Percentiles rank a stretch among this genome's conserved stretches.
These are phyloP conservation scores for Platichthys stellatus DNA, from an alignment of 2,113 vertebrate species.

Conservation along the genomic window DNA sequence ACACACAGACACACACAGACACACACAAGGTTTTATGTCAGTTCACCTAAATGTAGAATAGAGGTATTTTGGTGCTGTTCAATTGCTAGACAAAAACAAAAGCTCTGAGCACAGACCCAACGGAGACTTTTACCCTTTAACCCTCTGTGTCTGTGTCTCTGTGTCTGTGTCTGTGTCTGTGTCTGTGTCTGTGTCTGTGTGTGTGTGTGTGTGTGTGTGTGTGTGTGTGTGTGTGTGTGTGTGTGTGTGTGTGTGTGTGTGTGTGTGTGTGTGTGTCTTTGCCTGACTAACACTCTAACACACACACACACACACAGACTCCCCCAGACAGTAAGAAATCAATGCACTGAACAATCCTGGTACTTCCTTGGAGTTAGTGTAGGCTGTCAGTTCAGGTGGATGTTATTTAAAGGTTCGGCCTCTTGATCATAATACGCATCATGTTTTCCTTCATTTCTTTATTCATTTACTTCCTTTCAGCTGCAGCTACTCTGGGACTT, in stretches of 20 bases:
- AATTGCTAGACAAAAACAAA: slow-evolving; percentile 31
- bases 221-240: no score
- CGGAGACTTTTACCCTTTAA: slow-evolving; percentile 31
- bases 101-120: slow-evolving; percentile 19
- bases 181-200: no score
- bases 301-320: no score
- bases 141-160: background rate
- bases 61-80: slow-evolving; percentile 3
- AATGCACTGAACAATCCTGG: slow-evolving; percentile 42
- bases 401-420: slow-evolving; percentile 49
- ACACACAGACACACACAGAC: no score
- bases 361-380: slow-evolving; percentile 29
- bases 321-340: slow-evolving; percentile 34
- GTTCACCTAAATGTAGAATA: slow-evolving; percentile 17
- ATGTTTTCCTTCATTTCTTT: slow-evolving; percentile 5
- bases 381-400: slow-evolving; percentile 20
- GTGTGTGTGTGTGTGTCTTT: no score
- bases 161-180: no score
- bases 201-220: no score
- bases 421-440: slow-evolving; percentile 31
- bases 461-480: background rate
- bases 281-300: no score
- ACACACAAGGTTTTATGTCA: background rate
- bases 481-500: slow-evolving; percentile 2
- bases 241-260: no score